Conservation (phyloP, 2,888 invertebrate species). For the Mimas tiliae region DNA sequence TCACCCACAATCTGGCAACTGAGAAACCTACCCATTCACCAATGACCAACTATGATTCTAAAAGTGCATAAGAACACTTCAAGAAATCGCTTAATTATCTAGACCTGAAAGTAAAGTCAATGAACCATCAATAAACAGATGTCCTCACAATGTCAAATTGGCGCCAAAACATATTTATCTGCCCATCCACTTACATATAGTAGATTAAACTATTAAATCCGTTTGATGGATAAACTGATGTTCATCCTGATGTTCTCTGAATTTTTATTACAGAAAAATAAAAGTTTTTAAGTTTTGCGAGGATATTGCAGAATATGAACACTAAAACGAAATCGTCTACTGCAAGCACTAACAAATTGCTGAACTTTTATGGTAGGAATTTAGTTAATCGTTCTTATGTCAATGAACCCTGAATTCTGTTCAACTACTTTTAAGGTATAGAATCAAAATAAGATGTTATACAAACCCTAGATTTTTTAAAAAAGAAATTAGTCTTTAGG, state of each 20-base stretch:
- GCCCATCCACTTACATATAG: not conserved
- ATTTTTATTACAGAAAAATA: not conserved
- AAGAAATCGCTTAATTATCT: not conserved
- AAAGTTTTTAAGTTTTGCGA: too few species aligned
- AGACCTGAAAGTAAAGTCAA: not conserved
- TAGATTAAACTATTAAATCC: slow-evolving; percentile 9
- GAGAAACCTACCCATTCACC: too few species aligned
- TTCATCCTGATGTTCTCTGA: not conserved
- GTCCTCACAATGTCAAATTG: slow-evolving; percentile 9
- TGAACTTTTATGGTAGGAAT: not conserved
- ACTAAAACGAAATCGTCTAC: not conserved
- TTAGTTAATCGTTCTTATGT: too few species aligned
- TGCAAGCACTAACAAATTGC: not conserved
- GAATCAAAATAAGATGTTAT: not conserved
- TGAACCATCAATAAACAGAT: not conserved
- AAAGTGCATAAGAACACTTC: too few species aligned
- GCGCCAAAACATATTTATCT: slow-evolving; percentile 15
- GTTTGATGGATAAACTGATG: not conserved
- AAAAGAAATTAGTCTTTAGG: too few species aligned
- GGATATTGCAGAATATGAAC: not conserved
- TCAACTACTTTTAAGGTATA: not conserved
- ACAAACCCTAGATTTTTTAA: too few species aligned
- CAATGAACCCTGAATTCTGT: not conserved
- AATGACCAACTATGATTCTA: too few species aligned
- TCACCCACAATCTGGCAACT: too few species aligned